Conservation (phyloP, 2,113 vertebrate species). For the Zosterops borbonicus region DNA sequence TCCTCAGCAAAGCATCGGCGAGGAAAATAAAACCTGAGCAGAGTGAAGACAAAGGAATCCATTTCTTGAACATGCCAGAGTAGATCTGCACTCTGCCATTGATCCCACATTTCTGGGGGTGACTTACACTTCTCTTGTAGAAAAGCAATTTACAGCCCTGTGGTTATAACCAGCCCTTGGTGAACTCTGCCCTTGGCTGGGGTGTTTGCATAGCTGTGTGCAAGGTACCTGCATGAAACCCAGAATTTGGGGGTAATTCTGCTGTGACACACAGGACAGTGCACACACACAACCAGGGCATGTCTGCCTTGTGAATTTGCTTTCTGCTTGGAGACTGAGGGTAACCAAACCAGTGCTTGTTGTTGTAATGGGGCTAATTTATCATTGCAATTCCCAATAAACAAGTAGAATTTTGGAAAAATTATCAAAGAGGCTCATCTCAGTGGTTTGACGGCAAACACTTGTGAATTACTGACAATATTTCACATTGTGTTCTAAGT, state of each 20-base stretch:
- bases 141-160: background rate
- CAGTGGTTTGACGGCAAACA: background rate
- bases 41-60: slow-evolving; percentile 21
- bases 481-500: background rate
- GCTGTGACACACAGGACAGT: background rate
- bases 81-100: background rate
- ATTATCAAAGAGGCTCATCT: background rate
- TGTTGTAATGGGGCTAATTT: background rate
- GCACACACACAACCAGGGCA: background rate
- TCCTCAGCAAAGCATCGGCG: background rate
- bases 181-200: background rate
- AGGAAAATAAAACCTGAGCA: background rate
- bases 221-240: background rate
- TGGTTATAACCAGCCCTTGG: background rate
- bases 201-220: background rate
- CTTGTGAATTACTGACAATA: background rate
- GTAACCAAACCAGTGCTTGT: background rate
- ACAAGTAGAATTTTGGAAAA: background rate
- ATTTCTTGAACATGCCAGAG: background rate
- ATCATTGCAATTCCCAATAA: background rate
- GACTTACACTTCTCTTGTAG: background rate
- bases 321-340: background rate
- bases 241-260: background rate
- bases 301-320: background rate
- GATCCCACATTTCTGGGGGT: background rate